Evolutionary conservation across 2,113 vertebrate genomes (phyloP).

Genomic region (Pteropus alecto): DNA sequence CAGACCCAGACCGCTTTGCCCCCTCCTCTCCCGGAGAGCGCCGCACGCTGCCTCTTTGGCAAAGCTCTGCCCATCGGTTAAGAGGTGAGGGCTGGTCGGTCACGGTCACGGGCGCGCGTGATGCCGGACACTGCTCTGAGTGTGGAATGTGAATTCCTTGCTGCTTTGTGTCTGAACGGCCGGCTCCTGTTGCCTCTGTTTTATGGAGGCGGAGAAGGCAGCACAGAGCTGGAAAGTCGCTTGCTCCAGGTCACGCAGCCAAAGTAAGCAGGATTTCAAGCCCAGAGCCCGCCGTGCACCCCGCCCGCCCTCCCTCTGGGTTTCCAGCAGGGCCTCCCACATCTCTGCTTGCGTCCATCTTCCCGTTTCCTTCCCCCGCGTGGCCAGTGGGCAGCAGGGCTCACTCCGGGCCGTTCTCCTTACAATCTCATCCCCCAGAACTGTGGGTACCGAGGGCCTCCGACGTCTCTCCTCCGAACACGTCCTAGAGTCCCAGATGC

Average conservation of each 20-base stretch:
- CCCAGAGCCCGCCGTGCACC: fast-evolving
- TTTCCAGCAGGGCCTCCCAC: background rate
- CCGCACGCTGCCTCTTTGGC: background rate
- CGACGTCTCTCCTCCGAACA: fast-evolving
- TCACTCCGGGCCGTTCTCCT: background rate
- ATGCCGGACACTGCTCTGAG: fast-evolving
- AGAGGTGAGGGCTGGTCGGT: background rate
- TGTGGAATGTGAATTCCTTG: fast-evolving
- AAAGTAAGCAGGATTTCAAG: background rate
- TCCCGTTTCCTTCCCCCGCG: background rate
- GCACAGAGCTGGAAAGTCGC: background rate
- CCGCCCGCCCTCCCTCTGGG: fast-evolving
- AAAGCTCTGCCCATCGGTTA: background rate
- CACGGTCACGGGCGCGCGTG: fast-evolving
- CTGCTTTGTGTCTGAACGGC: background rate
- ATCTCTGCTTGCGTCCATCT: too few species aligned
- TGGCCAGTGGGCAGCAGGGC: fast-evolving
- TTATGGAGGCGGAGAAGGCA: background rate
- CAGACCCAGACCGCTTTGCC: fast-evolving
- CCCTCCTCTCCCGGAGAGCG: background rate
- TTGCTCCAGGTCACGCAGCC: background rate
- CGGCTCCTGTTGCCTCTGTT: background rate
- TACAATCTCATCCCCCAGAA: background rate
- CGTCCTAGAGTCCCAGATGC: too few species aligned
- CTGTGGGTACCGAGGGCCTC: background rate